Base-by-base conservation (phyloP, 1,140 invertebrate species). In the Heliothis subflexa region DNA sequence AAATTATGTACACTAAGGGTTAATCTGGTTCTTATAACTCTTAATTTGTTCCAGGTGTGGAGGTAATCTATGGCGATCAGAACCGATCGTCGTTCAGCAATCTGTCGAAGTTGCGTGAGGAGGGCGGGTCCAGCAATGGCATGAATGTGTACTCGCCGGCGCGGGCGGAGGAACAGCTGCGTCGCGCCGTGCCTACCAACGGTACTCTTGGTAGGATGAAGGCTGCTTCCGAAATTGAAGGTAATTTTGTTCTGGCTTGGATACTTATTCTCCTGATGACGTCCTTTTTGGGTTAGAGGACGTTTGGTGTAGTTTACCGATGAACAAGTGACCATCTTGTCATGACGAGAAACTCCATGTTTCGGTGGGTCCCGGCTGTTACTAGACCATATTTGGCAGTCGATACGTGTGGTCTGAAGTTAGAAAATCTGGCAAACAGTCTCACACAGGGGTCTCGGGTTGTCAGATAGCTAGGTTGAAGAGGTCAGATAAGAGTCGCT, bases 111-210 rank as follows among this genome's bases (percentile, higher is more conserved):
- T 76, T 95, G 11, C 83, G 92, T 90, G 95, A 93, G 81, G 95
- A 91, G 77, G 92, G 86, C 78, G 83, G 85, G 74, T 85, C 92
- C 14, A 86, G 93, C 0, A 92, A 92, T 62, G 93, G 94, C 7
- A 82, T 93, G 47, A 91, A 95, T 79, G 88, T 95, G 55, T 95
- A 95, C 88, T 95, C 92, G 0, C 91, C 94, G 4, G 89, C 94
- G 7, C 89, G 86, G 40, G 93, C 92, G 1, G 94, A 95, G 85
- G 89, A 94, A 78, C 83, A 89, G 86, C 82, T 92, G 84, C 85
- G 91, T 57, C 85, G 91, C 49, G 87, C 82, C 1, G 84, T 79
- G n/a, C 81, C 85, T 9, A 90, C 82, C 25, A 93, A 94, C 55
- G 91, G 91, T 1, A 94, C 91, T 0, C 82, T 94, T 49, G 89